These are phyloP conservation scores for Spilogale gracilis DNA, from an alignment of 2,113 vertebrate species.

Conservation along the genomic window DNA sequence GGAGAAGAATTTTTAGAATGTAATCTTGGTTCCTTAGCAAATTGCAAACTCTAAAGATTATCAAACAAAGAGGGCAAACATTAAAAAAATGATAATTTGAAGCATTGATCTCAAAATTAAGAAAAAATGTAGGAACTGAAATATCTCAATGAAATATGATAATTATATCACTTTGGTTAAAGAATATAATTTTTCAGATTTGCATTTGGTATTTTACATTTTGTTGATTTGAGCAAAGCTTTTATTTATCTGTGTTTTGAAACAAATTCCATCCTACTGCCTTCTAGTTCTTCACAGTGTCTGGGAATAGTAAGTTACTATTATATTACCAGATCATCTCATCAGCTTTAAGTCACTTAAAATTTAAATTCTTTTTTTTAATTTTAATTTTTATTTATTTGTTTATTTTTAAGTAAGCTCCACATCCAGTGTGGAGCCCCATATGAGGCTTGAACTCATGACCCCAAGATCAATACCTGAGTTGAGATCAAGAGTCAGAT, in stretches of 20 bases:
- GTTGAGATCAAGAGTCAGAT: neutral
- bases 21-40: neutral
- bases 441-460: neutral
- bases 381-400: neutral
- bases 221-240: slow-evolving; percentile 17
- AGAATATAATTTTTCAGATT: neutral
- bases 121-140: neutral
- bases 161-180: slow-evolving; percentile 15
- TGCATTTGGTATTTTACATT: neutral
- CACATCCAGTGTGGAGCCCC: neutral
- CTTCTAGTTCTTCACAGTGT: neutral
- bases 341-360: neutral
- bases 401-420: neutral
- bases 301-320: neutral
- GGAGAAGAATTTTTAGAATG: slow-evolving; percentile 20
- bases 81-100: neutral
- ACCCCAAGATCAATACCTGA: neutral
- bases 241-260: slow-evolving; percentile 21
- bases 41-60: neutral
- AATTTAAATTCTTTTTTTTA: neutral
- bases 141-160: neutral
- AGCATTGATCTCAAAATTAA: neutral
- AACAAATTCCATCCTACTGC: neutral
- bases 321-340: neutral
- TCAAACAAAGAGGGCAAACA: neutral